These are phyloP conservation scores for Sialia sialis DNA, from an alignment of 2,113 vertebrate species.

Conservation along the genomic window DNA sequence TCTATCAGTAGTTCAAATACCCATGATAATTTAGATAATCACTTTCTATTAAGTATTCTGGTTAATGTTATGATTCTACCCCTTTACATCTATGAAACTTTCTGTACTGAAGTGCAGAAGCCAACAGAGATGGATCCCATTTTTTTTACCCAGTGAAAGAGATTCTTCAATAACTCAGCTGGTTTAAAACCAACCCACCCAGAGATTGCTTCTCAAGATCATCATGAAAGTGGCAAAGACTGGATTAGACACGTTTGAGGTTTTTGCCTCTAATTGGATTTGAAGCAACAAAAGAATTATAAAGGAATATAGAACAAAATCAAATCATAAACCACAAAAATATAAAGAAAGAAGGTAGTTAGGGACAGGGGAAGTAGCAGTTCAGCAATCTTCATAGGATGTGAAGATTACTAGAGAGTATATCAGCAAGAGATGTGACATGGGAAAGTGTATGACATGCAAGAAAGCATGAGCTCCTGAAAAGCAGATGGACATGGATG, in stretches of 20 bases:
- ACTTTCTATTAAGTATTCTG: neutral
- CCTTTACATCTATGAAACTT: neutral
- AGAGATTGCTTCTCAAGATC: neutral
- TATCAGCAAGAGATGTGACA: neutral
- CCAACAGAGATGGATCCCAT: neutral
- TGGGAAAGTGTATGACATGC: neutral
- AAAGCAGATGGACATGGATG: neutral
- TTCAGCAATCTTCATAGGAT: neutral
- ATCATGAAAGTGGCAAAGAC: neutral
- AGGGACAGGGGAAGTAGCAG: neutral
- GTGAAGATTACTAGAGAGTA: neutral
- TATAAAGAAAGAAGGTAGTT: neutral
- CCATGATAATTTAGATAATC: neutral
- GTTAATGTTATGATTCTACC: neutral
- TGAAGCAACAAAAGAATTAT: neutral
- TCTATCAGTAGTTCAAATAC: neutral
- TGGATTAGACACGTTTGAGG: accelerated
- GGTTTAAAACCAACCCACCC: neutral
- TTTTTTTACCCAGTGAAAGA: neutral
- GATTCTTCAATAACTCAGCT: neutral
- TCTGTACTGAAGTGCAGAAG: neutral
- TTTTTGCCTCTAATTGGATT: neutral
- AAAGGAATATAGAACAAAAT: neutral
- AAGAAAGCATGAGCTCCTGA: neutral
- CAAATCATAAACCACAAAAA: neutral